Conservation (phyloP, 1,140 invertebrate species). For the Alviniconcha marisindica region DNA sequence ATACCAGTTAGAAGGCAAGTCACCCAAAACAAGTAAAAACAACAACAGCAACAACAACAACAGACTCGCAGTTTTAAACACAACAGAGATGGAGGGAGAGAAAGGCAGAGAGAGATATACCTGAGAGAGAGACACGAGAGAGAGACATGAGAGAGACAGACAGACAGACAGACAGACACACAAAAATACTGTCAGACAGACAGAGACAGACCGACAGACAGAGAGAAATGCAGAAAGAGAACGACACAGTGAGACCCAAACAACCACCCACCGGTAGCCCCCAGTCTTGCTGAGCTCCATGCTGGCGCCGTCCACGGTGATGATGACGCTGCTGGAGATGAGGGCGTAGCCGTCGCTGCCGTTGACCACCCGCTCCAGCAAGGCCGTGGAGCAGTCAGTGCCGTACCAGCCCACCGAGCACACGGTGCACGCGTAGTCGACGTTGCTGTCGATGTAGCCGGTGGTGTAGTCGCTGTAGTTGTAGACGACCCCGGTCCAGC, state of each 20-base stretch:
- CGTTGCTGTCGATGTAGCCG: neutral
- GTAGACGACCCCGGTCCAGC: neutral
- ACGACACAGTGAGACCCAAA: too few species aligned
- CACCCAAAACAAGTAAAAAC: too few species aligned
- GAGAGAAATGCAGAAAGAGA: too few species aligned
- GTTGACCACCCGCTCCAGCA: neutral
- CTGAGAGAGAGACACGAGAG: too few species aligned
- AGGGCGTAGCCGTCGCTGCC: neutral
- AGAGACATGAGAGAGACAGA: too few species aligned
- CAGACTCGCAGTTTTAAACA: too few species aligned
- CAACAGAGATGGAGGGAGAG: too few species aligned
- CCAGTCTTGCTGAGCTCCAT: conserved; percentile 11
- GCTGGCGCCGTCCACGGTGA: conserved; percentile 5
- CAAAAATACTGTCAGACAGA: too few species aligned
- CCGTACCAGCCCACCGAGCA: conserved; percentile 6
- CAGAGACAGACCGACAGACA: neutral
- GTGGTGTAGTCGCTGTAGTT: neutral
- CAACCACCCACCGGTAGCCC: neutral
- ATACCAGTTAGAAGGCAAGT: too few species aligned
- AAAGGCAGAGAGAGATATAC: too few species aligned
- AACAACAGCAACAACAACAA: too few species aligned
- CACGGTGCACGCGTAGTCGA: neutral
- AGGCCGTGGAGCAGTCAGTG: neutral
- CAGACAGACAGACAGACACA: too few species aligned
- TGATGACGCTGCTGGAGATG: neutral